A percentile compares a stretch with the other conserved stretches of the same genome.
Conservation (phyloP, 2,888 invertebrate species). For the Baccha elongata region DNA sequence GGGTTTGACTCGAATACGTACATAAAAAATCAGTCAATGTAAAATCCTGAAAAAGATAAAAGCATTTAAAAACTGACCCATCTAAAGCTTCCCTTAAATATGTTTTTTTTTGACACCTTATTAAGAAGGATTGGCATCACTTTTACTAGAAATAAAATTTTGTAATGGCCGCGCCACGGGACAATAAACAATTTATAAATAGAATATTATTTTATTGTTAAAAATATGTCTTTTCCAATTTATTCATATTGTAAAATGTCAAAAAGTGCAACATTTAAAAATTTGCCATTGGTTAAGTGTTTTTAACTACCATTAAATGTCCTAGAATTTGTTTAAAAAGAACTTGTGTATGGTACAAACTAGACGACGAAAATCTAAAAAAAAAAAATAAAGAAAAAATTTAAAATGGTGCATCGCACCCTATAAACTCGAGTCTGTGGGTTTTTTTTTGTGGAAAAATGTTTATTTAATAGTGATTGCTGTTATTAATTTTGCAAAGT, state of each 20-base stretch:
- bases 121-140: constrained; percentile 46
- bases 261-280: constrained; percentile 23
- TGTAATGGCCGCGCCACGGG: constrained; percentile 73
- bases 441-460: constrained; percentile 36
- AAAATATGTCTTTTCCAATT: constrained; percentile 43
- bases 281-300: constrained; percentile 29
- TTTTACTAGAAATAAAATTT: constrained; percentile 28
- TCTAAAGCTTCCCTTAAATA: background rate
- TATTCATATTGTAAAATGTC: constrained; percentile 29
- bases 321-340: constrained; percentile 9
- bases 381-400: constrained; percentile 23
- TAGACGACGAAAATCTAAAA: constrained; percentile 33
- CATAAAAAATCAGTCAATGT: too few species aligned
- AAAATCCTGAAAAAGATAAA: too few species aligned
- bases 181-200: constrained; percentile 74
- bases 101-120: constrained; percentile 24
- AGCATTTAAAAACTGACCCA: too few species aligned
- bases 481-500: background rate
- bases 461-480: constrained; percentile 28
- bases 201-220: constrained; percentile 57
- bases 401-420: constrained; percentile 68
- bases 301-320: constrained; percentile 15
- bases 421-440: constrained; percentile 37
- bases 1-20: too few species aligned
- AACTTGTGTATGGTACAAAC: constrained; percentile 38